Conservation (phyloP, 2,888 invertebrate genomes). For the Lasius platythorax region DNA sequence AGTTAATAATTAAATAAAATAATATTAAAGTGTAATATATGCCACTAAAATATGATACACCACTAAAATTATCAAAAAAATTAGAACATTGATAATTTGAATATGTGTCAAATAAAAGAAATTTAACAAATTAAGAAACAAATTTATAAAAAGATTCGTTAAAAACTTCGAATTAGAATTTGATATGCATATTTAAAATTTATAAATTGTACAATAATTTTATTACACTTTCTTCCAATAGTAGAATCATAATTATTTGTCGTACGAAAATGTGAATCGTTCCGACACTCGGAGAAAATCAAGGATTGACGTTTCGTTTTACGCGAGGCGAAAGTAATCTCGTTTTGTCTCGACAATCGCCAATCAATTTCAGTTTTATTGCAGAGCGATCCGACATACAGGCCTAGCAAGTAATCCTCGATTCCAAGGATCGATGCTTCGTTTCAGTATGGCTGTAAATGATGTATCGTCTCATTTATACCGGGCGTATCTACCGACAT, state of each 20-base stretch:
- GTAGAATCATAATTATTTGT: neutral
- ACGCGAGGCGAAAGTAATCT: neutral
- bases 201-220: neutral
- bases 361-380: constrained; percentile 31
- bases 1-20: too few relatives aligned
- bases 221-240: neutral
- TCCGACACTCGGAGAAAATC: neutral
- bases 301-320: neutral
- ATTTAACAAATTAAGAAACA: too few relatives aligned
- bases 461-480: constrained; percentile 27
- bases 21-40: too few relatives aligned
- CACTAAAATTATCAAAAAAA: too few relatives aligned
- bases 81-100: too few relatives aligned
- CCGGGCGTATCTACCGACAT: constrained; percentile 1
- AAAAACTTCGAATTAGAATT: neutral
- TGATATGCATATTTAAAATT: neutral
- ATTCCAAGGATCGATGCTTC: constrained; percentile 21
- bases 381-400: neutral
- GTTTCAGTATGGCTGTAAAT: neutral
- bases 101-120: too few relatives aligned
- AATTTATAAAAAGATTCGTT: neutral
- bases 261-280: neutral
- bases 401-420: constrained; percentile 1
- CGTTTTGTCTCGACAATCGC: neutral
- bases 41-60: too few relatives aligned